Evolutionary conservation across 1,140 invertebrate species (phyloP).

Genomic region (Mycetomoellerius zeteki): DNA sequence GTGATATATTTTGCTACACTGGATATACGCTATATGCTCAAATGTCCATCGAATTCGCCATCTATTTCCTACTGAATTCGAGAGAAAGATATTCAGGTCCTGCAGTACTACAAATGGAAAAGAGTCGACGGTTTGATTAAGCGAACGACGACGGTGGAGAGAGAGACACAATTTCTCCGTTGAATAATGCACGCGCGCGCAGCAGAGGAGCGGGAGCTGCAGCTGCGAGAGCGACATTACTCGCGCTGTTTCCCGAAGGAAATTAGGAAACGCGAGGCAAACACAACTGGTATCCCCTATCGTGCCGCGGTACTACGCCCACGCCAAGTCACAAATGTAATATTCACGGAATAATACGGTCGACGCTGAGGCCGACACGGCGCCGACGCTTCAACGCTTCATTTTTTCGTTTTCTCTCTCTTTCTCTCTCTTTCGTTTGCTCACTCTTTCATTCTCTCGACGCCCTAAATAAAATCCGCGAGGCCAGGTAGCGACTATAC

Average conservation of each 20-base stretch:
- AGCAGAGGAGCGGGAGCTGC: constrained; percentile 36
- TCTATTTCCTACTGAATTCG: background rate
- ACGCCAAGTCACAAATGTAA: constrained; percentile 82
- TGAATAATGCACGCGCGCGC: constrained; percentile 64
- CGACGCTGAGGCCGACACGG: constrained; percentile 56
- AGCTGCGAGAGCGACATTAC: constrained; percentile 79
- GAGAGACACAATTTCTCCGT: constrained; percentile 55
- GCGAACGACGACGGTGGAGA: constrained; percentile 30
- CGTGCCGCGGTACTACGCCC: constrained; percentile 22
- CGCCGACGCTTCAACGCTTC: constrained; percentile 66
- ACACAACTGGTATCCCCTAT: constrained; percentile 63
- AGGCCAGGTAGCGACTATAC: constrained; percentile 37
- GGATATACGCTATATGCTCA: background rate
- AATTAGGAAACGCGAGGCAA: constrained; percentile 84
- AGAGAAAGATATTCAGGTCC: background rate
- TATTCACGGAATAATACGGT: constrained; percentile 85
- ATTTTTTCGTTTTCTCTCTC: constrained; percentile 26
- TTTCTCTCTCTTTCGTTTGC: constrained; percentile 7
- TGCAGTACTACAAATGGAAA: background rate
- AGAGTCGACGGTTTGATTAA: constrained; percentile 36
- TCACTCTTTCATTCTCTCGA: background rate
- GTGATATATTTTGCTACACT: too few species aligned
- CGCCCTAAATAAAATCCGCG: constrained; percentile 63
- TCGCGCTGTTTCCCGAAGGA: constrained; percentile 85
- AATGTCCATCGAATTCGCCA: background rate